A percentile compares a stretch with the other conserved stretches of the same genome.
phyloP scores from a whole-genome alignment of 2,888 invertebrate genomes.

The Anarsia innoxiella region DNA sequence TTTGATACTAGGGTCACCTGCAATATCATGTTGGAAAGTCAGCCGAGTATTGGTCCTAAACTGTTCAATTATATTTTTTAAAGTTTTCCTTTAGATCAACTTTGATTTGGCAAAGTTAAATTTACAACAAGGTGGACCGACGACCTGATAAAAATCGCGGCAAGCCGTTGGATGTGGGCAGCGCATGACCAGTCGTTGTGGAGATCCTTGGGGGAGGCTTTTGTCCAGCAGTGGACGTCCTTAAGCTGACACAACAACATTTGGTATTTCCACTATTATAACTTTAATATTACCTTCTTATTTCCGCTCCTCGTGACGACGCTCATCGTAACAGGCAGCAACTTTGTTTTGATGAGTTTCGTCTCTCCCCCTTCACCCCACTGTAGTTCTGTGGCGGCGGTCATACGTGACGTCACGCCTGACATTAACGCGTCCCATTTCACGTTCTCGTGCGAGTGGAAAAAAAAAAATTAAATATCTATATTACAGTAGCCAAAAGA shows the following conservation, averaged over 20 bases:
- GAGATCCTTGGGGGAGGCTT: no score
- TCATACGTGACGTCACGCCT: constrained; percentile 80
- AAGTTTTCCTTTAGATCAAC: neutral
- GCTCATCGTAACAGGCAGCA: constrained; percentile 85
- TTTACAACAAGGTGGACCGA: neutral
- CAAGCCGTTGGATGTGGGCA: neutral
- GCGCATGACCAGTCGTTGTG: neutral
- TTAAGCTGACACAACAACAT: no score
- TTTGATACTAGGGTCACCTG: constrained; percentile 93
- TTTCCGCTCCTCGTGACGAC: constrained; percentile 87
- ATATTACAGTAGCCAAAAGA: no score
- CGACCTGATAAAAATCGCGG: neutral
- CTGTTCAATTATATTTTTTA: no score
- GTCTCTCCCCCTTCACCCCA: constrained; percentile 68
- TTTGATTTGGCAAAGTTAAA: no score
- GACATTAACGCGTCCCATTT: constrained; percentile 84
- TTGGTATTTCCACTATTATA: no score
- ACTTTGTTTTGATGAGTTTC: constrained; percentile 75
- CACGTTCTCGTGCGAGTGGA: constrained; percentile 67
- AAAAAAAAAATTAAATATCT: no score
- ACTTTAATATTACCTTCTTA: constrained; percentile 90
- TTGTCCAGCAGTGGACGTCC: no score
- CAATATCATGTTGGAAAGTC: no score
- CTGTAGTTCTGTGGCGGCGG: constrained; percentile 79
- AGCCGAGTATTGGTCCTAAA: no score